Percentiles rank a stretch among this genome's conserved stretches.
phyloP scores from a whole-genome alignment of 2,797 vertebrate species.

The Brotula barbata region DNA sequence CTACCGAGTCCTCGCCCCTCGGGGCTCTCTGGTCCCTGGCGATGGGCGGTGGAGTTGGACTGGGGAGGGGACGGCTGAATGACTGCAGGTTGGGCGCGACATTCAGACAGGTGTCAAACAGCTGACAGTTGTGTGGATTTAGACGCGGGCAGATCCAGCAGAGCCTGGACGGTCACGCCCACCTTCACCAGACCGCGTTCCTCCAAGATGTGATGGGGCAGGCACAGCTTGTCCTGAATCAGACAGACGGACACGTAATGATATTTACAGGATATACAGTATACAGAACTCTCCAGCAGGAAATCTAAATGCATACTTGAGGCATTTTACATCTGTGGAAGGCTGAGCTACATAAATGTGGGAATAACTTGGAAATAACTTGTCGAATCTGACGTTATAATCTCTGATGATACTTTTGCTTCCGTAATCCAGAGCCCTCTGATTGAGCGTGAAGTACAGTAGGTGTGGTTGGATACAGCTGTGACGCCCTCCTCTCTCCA shows the following conservation, averaged over 20 bases:
- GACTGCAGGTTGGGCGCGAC: constrained; percentile 26
- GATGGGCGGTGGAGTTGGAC: constrained; percentile 11
- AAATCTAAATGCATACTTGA: no score
- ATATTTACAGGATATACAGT: no score
- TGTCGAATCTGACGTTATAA: no score
- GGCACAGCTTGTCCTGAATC: constrained; percentile 91
- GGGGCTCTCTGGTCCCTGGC: constrained; percentile 62
- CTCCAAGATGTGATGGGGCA: constrained; percentile 98
- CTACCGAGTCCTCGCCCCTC: constrained; percentile 51
- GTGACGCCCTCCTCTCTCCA: no score
- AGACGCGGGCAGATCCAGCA: constrained; percentile 87
- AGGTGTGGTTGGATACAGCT: no score
- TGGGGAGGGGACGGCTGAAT: constrained; percentile 21
- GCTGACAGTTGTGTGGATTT: constrained; percentile 88
- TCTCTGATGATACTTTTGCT: no score
- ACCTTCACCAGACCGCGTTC: constrained; percentile 96
- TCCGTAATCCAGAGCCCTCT: no score
- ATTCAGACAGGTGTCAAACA: constrained; percentile 75
- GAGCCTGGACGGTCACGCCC: constrained; percentile 91
- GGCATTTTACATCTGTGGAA: neutral
- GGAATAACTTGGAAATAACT: neutral
- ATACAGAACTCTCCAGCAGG: no score
- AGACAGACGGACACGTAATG: constrained; percentile 43
- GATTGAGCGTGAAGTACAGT: no score
- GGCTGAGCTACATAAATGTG: neutral